Evolutionary conservation across 2,113 vertebrate species (phyloP), one percentile per base, ranked within the genome.

Genomic region (Antechinus flavipes): DNA sequence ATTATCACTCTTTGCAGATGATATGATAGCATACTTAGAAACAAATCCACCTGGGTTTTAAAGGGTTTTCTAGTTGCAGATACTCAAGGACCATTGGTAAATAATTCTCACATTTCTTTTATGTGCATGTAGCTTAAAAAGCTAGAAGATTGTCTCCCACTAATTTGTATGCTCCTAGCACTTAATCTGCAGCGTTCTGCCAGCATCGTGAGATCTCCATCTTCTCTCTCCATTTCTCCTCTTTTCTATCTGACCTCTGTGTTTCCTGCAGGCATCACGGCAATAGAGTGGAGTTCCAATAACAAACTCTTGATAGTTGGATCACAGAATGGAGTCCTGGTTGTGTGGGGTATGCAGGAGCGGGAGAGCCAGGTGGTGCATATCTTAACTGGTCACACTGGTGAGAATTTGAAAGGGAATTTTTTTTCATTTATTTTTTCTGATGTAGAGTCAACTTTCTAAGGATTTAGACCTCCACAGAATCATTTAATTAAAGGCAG

Each of bases 351-450:
- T 42, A 97, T 98, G 54, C 96, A 97, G 2, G 98, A 97, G 9
- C n/a, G 93, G 12, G 68, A 84, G 56, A 95, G 97, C 16, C 98
- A 99, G 61, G 98, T 98, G 54, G 91, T 98, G 19, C 98, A 99
- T 1, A 6, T 98, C 3, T 97, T 99, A 53, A 95, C 92, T 9
- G 99, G 98, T 58, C 99, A 99, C 97, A 98, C 98, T 12, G 98
- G 99, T 99, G 94, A 98, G 97, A 23, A 26, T 54, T 8, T 9
- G 90, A 19, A 50, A 2, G 35, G 0, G 5, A 10, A 3, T 8
- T 2, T 1, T 1, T 58, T 1, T 0, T 10, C 19, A 90, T 24
- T 52, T 0, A 0, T 19, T 46, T 93, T 2, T 25, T 84, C 58
- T 54, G 8, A 8, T 7, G 24, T 49, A 91, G 14, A 52, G 10